Base-by-base conservation (phyloP, 92 coral and sea anemone genomes). In the Umimayanthus chanpuru region DNA sequence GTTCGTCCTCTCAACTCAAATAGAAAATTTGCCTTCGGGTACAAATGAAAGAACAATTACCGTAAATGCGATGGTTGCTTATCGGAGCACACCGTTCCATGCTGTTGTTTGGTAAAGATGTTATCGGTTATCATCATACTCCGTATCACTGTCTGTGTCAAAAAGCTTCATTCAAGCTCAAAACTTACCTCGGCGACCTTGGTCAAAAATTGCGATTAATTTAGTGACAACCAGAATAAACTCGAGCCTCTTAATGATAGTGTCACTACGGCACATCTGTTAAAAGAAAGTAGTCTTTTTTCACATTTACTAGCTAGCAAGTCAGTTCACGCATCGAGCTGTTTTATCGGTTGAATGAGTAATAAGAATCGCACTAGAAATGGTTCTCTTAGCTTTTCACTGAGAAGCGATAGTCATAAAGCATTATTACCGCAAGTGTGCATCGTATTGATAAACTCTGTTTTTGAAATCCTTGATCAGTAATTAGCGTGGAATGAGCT, bases 1-100 rank as follows among this genome's bases (percentile, higher is more conserved):
- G 61, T 70, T 83, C 39, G 41, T 53, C 64, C 47, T 83, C 55
- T 41, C 78, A 41, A 70, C 65, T 65, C 38, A 26, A 83, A 83
- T 44, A 32, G 25, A 26, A 82, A 28, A 44, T 28, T 70, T 83
- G 87, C 87, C 87, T 83, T 83, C 67, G 64, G 87, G 78, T 71
- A 83, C 64, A 70, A 83, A 68, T 70, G 43, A 44, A 8, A 40
- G 26, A 38, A 43, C 50, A 66, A 83, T 82, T 82, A 71, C 66
- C 43, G 3, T 83, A 68, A 83, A 83, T 70, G 44, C 44, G 16
- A 44, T 44, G 32, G 41, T 53, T 44, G 78, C 66, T 70, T 70
- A 70, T 82, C 65, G 25, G 61, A 41, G 28, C 87, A 47, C 78
- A 83, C n/a, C 58, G 66, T 44, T 83, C 79, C 26, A 29, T 67